Base-by-base conservation (phyloP, 2,113 vertebrate species). In the Eulacestoma nigropectus region DNA sequence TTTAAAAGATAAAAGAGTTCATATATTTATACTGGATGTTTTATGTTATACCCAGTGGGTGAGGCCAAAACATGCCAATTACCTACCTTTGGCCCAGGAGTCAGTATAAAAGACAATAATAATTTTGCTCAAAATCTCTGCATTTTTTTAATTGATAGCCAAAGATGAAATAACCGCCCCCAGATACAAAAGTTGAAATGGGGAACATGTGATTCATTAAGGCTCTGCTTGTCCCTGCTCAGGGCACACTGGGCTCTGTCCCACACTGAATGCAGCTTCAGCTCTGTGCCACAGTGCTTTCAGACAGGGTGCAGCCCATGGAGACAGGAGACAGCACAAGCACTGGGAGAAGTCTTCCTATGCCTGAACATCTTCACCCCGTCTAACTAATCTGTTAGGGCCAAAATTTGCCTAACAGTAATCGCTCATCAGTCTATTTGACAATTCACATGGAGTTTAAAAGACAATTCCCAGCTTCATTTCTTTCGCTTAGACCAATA, bases 301-400 rank as follows among this genome's bases (percentile, higher is more conserved):
- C 37, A 1, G 0, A 21, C 29, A 2, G 1, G 30, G 19, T 7
- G 39, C 0, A 0, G 21, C 49, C 59, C 21, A 1, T 55, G 63
- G 35, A 39, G 10, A 55, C 0, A 0, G 42, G 19, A 82, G 14
- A 39, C 15, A 74, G n/a, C 39, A 10, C 2, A 41, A 88, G n/a
- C 37, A 42, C 52, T 41, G 50, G 47, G 22, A 32, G 53, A 33
- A 57, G 27, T n/a, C 35, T 80, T 89, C 21, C 39, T 67, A 7
- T 26, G 35, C 56, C 59, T 60, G 68, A 15, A 63, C 3, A 2
- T 60, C 59, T 85, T 90, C 63, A 67, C 6, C 22, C 15, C 2
- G 0, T 41, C 55, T 57, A 50, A 68, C 67, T 90, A 47, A 83
- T 63, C 73, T 47, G 32, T 39, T n/a, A n/a, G n/a, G n/a, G n/a